A percentile compares a stretch with the other conserved stretches of the same genome.
Conservation (phyloP, 1,140 invertebrate genomes). For the Bilobella aurantiaca region DNA sequence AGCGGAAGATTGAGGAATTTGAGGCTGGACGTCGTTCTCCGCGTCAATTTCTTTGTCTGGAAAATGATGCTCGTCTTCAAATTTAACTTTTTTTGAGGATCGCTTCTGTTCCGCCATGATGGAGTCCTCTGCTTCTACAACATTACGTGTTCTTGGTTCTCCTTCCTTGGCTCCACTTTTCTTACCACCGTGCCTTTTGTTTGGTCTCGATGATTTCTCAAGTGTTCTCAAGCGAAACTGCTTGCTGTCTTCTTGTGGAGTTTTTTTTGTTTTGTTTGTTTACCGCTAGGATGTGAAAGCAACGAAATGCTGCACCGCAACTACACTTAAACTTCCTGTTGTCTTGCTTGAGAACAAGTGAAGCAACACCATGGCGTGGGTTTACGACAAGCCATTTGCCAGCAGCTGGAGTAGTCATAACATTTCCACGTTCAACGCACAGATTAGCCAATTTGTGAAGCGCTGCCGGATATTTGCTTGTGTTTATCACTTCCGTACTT, state of each 20-base stretch:
- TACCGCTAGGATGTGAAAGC: neutral
- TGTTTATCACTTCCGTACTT: neutral
- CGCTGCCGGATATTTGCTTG: neutral
- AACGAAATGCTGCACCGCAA: neutral
- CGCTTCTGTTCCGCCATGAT: neutral
- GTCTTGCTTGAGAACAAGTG: neutral
- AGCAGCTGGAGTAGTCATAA: neutral
- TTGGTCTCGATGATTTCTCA: neutral
- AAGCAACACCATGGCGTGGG: neutral
- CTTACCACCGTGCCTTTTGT: neutral
- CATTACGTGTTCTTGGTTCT: neutral
- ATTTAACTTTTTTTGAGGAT: neutral
- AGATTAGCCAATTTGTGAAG: neutral
- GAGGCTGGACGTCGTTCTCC: neutral
- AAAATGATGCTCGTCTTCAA: neutral
- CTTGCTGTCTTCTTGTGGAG: neutral
- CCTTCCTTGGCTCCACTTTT: neutral
- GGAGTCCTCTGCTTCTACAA: neutral
- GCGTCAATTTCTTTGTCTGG: neutral
- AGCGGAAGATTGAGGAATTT: neutral
- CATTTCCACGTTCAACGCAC: neutral
- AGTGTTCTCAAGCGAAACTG: neutral
- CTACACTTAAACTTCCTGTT: neutral
- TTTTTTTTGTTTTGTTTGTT: neutral
- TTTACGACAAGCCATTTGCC: neutral